phyloP scores from a whole-genome alignment of 2,888 invertebrate species.

The Galerucella nymphaeae region DNA sequence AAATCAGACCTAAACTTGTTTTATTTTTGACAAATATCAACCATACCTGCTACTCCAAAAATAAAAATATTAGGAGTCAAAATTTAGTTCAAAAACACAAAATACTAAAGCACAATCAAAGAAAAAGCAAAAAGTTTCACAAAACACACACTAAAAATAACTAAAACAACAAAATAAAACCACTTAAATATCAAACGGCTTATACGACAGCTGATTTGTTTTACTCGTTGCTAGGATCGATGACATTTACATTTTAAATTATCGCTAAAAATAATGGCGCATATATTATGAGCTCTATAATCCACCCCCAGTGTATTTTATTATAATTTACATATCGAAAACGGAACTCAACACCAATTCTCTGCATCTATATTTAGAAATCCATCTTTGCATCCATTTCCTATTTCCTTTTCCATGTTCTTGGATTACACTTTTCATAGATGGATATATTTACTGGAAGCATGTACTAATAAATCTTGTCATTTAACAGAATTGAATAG shows the following conservation, averaged over 20 bases:
- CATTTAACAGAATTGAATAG: constrained; percentile 9
- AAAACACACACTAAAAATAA: too few species aligned
- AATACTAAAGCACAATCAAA: too few species aligned
- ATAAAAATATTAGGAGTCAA: too few species aligned
- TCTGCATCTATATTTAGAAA: constrained; percentile 10
- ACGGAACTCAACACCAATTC: constrained; percentile 7
- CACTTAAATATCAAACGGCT: too few species aligned
- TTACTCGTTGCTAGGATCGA: too few species aligned
- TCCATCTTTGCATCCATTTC: constrained; percentile 15
- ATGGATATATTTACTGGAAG: constrained; percentile 11
- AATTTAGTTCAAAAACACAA: too few species aligned
- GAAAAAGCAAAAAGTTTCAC: too few species aligned
- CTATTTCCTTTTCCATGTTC: constrained; percentile 10
- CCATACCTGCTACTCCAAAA: too few species aligned
- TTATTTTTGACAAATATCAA: too few species aligned
- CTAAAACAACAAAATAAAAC: too few species aligned
- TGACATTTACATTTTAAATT: background rate
- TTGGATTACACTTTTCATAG: constrained; percentile 10
- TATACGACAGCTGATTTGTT: too few species aligned
- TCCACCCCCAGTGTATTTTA: constrained; percentile 1
- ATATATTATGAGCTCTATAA: background rate
- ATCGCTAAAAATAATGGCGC: background rate
- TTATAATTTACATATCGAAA: constrained; percentile 17
- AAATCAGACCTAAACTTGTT: too few species aligned
- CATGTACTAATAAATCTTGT: constrained; percentile 4